phyloP scores from a whole-genome alignment of 2,113 vertebrate species.

The Scytalopus superciliaris region DNA sequence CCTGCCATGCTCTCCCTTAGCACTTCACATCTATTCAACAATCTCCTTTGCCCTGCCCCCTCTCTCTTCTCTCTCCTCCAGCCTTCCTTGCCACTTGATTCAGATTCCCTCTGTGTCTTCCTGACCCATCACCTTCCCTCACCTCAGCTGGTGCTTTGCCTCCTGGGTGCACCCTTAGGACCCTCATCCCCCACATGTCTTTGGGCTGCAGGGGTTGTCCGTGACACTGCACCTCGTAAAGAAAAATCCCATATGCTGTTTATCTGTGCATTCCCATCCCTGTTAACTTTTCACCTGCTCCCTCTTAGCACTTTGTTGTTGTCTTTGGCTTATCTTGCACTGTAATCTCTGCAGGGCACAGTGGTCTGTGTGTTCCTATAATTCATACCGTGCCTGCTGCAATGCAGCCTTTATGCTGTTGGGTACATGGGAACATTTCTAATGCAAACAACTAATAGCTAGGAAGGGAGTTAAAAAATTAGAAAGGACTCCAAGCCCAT shows the following conservation, averaged over 20 bases:
- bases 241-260: neutral
- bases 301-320: constrained; percentile 50
- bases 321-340: constrained; percentile 40
- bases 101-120: neutral
- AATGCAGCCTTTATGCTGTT: neutral
- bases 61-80: neutral
- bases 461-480: constrained; percentile 67
- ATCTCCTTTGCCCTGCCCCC: neutral
- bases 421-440: constrained; percentile 45
- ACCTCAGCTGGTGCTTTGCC: neutral
- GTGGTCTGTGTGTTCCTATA: constrained; percentile 27
- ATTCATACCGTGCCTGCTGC: constrained; percentile 19
- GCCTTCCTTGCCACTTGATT: neutral
- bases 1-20: neutral
- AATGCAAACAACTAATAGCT: constrained; percentile 60
- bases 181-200: fast-evolving
- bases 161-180: neutral
- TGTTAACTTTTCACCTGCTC: constrained; percentile 43
- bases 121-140: neutral
- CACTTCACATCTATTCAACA: fast-evolving
- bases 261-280: neutral
- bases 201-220: neutral
- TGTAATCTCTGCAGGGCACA: constrained; percentile 17
- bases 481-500: constrained; percentile 70
- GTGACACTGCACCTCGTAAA: neutral